Conservation (phyloP, 2,113 vertebrate genomes). For the Scytalopus superciliaris region DNA sequence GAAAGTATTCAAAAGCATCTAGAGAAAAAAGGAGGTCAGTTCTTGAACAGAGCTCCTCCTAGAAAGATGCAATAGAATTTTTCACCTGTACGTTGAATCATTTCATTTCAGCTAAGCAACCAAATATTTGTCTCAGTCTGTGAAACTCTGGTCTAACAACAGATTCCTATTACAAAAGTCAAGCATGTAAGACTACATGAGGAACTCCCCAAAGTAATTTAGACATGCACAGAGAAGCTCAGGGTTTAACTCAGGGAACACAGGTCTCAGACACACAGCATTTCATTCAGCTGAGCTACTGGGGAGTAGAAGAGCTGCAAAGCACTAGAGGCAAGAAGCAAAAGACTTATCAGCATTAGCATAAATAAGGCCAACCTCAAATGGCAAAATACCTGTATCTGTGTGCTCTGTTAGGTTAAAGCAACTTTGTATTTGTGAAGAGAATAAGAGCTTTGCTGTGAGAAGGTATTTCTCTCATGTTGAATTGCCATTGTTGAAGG, state of each 20-base stretch:
- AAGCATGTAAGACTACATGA: not conserved
- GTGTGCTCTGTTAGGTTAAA: not conserved
- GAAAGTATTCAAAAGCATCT: not conserved
- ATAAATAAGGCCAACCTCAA: not conserved
- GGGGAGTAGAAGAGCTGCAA: not conserved
- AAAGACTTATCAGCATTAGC: not conserved
- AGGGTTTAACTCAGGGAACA: not conserved
- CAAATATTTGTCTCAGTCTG: not conserved
- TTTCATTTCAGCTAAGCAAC: not conserved
- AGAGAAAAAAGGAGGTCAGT: not conserved
- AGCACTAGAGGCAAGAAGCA: not conserved
- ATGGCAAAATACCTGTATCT: not conserved
- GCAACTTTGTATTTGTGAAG: not conserved
- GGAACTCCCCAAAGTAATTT: not conserved
- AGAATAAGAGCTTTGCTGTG: not conserved
- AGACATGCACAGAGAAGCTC: accelerated
- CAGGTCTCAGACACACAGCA: not conserved
- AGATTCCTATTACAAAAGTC: not conserved
- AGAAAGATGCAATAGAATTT: not conserved
- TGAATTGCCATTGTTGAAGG: not conserved
- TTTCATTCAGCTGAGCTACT: not conserved
- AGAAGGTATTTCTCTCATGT: not conserved
- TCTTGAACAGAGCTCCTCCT: not conserved
- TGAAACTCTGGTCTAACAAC: not conserved
- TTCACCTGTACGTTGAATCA: not conserved